Evolutionary conservation across 2,797 vertebrate species (phyloP), one percentile per base, ranked within the genome.

Genomic region (Cephalopachus bancanus): DNA sequence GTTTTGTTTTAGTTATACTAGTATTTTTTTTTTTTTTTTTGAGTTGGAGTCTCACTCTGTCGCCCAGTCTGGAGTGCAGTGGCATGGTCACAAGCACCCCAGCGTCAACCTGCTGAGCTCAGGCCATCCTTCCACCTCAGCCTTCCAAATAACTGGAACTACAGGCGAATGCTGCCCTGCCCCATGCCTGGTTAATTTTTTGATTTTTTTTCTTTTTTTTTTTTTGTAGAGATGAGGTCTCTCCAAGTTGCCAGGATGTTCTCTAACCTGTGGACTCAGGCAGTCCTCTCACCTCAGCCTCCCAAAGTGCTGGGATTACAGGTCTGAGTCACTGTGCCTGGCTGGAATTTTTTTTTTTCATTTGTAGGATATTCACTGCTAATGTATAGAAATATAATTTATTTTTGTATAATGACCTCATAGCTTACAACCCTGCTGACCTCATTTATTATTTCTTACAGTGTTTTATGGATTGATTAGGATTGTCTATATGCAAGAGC

Each of bases 331-430:
- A 44, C 44, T 44, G 44, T 44, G 44, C 44, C 44, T 44, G 44
- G 44, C 44, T 4, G 44, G 44, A 44, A 44, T 44, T 44, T 44
- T 44, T 44, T 44, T 44, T 44, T 44, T 44, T 87, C 65, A 55
- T 75, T 71, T 90, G 90, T 71, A 86, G 67, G 80, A 72, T 90
- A n/a, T 51, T 75, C 76, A 76, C 71, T 93, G 80, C 22, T 57
- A 79, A 19, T 24, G 10, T 44, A 17, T 5, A 87, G 33, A 79
- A 80, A 71, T 65, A 30, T 4, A 57, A 3, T 51, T 95, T 87
- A 71, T 59, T 76, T 79, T 17, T 83, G 22, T 11, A 33, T 33
- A 33, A 59, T 76, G 33, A 83, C 51, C 76, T 86, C 78, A 17
- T 26, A 83, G 65, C 28, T 75, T 67, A 30, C 15, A 75, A 59